Conservation (phyloP, 92 coral and sea anemone species). For the Montipora capitata region DNA sequence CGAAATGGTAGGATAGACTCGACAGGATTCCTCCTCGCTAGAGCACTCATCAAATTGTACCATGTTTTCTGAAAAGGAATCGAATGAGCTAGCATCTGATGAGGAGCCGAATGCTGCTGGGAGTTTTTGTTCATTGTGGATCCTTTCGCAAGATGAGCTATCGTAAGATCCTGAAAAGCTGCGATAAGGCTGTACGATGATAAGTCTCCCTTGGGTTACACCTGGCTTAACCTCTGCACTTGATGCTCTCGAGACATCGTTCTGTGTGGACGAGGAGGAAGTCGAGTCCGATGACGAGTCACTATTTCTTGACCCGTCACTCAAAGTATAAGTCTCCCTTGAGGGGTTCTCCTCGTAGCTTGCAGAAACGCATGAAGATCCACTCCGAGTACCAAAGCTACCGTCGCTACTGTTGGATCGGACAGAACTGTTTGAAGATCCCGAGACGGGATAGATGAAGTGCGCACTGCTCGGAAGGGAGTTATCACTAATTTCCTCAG, state of each 20-base stretch:
- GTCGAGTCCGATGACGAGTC: not conserved
- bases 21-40: constrained; percentile 25
- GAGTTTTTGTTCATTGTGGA: not conserved
- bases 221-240: not conserved
- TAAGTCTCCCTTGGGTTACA: constrained; percentile 11
- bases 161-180: constrained; percentile 12
- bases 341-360: not conserved
- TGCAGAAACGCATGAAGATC: not conserved
- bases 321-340: not conserved
- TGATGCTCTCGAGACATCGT: not conserved
- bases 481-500: not conserved
- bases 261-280: not conserved
- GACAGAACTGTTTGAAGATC: not conserved
- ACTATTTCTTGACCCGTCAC: not conserved
- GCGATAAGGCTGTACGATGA: constrained; percentile 15
- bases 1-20: constrained; percentile 6
- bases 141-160: not conserved
- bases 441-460: not conserved
- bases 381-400: not conserved
- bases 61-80: not conserved
- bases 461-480: not conserved
- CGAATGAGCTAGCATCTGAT: constrained; percentile 2
- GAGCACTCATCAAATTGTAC: not conserved
- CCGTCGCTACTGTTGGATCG: not conserved
- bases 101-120: not conserved